Evolutionary conservation across 2,888 invertebrate genomes (phyloP), one percentile per base, ranked within the genome.

Genomic region (Eledone cirrhosa): DNA sequence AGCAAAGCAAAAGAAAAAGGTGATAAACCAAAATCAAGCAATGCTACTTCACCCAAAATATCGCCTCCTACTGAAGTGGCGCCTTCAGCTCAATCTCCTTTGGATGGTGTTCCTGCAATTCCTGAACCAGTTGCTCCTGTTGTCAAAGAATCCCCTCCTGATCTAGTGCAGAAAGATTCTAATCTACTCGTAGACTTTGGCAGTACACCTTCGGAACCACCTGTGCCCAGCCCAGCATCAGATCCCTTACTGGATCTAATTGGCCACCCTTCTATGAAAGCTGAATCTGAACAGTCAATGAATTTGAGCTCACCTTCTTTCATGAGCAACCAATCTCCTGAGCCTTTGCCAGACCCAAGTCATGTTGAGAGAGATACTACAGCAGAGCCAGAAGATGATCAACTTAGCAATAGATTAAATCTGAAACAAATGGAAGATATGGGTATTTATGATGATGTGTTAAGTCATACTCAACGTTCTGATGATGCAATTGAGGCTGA

Each of bases 361-460:
- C 82, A 80, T 69, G 79, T 79, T 79, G 81, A 83, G 27, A 77
- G 72, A 47, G 78, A 77, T 75, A 47, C 81, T 4, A n/a, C 79
- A 67, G 33, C 53, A 29, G 82, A 82, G 48, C 80, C 80, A 48
- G 78, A 80, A 16, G 80, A 79, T 22, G 76, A 48, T 47, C 76
- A 76, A 24, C 48, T 48, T 63, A 67, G n/a, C 79, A 81, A 29
- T 72, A 77, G 31, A 77, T 76, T 27, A 75, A 77, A 76, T 65
- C 78, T 33, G 47, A 78, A 53, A 80, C 77, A 83, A 48, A 82
- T 87, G 78, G 81, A 82, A 69, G 86, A 87, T 48, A 79, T 86
- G 72, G 86, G 86, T 4, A 84, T 87, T 59, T 87, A 87, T 82
- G 87, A 88, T 82, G 87, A 86, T 80, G 79, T 77, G 82, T 81